phyloP scores from a whole-genome alignment of 2,888 invertebrate species.

The Hermodice carunculata region DNA sequence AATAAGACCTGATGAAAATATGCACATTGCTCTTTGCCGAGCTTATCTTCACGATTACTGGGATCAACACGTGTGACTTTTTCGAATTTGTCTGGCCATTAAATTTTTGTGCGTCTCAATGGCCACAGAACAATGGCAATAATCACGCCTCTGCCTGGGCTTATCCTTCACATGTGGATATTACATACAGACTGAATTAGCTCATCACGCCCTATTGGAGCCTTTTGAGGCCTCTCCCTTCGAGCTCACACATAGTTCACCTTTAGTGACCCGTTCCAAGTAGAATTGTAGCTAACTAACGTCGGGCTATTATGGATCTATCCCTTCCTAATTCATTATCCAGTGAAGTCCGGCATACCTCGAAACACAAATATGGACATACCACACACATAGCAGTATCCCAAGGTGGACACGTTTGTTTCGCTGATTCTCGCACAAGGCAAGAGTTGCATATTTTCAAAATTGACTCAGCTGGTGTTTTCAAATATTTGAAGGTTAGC shows the following conservation, averaged over 20 bases:
- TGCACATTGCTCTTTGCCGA: too few species aligned
- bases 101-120: neutral
- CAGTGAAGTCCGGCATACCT: neutral
- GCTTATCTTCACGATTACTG: too few species aligned
- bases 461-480: neutral
- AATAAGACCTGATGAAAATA: too few species aligned
- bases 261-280: neutral
- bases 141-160: neutral
- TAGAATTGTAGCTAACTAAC: too few species aligned
- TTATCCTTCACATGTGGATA: neutral
- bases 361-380: neutral
- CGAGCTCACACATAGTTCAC: neutral
- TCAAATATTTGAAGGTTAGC: neutral
- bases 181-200: neutral
- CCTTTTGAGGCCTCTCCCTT: neutral
- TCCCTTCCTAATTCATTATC: neutral
- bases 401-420: neutral
- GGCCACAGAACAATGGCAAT: neutral
- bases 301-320: neutral
- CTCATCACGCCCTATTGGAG: neutral
- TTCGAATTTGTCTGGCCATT: conserved; percentile 1
- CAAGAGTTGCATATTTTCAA: neutral
- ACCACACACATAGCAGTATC: neutral
- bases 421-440: neutral
- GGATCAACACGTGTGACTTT: neutral